Percentiles rank a stretch among this genome's conserved stretches.
Evolutionary conservation across 1,140 invertebrate genomes (phyloP).

Genomic region (Augochlora pura): DNA sequence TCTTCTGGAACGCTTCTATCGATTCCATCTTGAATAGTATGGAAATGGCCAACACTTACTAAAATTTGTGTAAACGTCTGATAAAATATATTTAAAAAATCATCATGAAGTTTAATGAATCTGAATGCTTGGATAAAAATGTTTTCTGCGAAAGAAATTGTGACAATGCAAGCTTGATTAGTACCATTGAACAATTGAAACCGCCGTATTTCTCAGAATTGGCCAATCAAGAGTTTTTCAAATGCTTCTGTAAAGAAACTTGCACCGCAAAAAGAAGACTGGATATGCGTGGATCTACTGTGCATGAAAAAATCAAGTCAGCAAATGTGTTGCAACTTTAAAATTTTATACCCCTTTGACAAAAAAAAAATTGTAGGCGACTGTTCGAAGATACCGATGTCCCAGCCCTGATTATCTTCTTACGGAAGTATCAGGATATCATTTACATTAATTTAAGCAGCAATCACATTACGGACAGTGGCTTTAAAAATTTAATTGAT

Average conservation of each 20-base stretch:
- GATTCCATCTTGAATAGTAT: background rate
- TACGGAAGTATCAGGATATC: constrained; percentile 76
- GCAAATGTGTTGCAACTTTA: background rate
- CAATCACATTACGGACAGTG: constrained; percentile 80
- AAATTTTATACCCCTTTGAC: background rate
- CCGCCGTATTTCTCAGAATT: background rate
- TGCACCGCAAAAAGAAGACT: background rate
- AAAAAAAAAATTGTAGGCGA: constrained; percentile 57
- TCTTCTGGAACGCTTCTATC: background rate
- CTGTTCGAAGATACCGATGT: constrained; percentile 79
- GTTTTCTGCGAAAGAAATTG: background rate
- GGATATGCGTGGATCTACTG: background rate
- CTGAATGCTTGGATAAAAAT: background rate
- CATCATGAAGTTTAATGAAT: constrained; percentile 24
- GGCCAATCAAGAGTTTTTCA: background rate
- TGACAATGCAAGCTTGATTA: background rate
- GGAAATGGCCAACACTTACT: too few species aligned
- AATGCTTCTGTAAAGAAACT: constrained; percentile 12
- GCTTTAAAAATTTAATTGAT: constrained; percentile 78
- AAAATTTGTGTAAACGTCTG: background rate
- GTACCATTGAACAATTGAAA: background rate
- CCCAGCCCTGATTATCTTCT: constrained; percentile 76
- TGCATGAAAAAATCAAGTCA: constrained; percentile 19
- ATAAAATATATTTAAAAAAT: background rate
- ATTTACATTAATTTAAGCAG: constrained; percentile 80